phyloP scores from a whole-genome alignment of 2,113 vertebrate genomes.

The Mesoclemmys tuberculata region DNA sequence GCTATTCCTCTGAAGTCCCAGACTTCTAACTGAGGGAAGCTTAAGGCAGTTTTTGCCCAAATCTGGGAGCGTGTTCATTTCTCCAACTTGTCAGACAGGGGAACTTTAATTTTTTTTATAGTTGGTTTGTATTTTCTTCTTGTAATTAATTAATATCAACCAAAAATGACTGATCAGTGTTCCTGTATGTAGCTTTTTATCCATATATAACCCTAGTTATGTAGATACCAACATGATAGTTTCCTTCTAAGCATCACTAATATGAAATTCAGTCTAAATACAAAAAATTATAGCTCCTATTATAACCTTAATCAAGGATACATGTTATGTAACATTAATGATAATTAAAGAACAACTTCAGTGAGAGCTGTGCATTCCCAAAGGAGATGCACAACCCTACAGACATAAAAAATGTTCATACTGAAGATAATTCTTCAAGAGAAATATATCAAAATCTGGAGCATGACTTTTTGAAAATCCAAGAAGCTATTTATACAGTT shows the following conservation, averaged over 20 bases:
- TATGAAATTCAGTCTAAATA: neutral
- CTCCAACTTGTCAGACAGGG: neutral
- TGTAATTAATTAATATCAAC: neutral
- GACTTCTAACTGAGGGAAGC: accelerated
- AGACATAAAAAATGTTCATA: accelerated
- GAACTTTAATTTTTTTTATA: neutral
- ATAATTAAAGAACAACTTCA: neutral
- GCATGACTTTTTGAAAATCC: neutral
- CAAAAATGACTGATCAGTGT: neutral
- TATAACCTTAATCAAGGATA: neutral
- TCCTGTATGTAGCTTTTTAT: neutral
- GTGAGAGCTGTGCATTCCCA: neutral
- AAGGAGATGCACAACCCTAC: neutral
- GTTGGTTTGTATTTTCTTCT: neutral
- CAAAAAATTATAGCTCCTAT: neutral
- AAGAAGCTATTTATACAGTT: neutral
- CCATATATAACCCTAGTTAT: neutral
- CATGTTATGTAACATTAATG: neutral
- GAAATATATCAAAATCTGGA: neutral
- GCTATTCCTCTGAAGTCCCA: neutral
- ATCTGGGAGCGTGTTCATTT: neutral
- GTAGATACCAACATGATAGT: neutral
- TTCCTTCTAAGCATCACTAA: neutral
- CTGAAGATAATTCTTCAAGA: neutral
- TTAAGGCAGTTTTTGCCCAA: neutral